phyloP scores from a whole-genome alignment of 1,140 invertebrate species.

The Euwallacea fornicatus region DNA sequence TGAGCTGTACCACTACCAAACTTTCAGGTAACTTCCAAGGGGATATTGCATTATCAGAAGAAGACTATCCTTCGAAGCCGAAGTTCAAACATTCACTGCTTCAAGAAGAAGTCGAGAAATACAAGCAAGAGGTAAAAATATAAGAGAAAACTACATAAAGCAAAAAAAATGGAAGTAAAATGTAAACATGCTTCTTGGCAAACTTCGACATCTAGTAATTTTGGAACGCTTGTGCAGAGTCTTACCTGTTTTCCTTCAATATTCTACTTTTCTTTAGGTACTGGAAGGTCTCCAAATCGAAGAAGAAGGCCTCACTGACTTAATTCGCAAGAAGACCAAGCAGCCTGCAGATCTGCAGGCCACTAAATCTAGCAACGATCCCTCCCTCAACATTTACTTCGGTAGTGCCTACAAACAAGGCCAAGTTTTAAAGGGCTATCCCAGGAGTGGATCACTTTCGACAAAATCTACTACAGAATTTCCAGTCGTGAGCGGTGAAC shows the following conservation, averaged over 20 bases:
- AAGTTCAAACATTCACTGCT: constrained; percentile 58
- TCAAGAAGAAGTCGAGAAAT: constrained; percentile 72
- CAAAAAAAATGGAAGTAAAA: background rate
- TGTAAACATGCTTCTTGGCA: too few species aligned
- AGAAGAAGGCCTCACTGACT: constrained; percentile 75
- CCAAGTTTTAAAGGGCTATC: constrained; percentile 41
- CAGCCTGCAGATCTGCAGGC: constrained; percentile 53
- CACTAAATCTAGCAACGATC: constrained; percentile 58
- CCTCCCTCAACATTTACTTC: constrained; percentile 43
- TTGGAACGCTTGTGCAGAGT: background rate
- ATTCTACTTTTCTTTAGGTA: constrained; percentile 49
- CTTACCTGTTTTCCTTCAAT: background rate
- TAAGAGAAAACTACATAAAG: too few species aligned
- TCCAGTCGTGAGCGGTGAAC: too few species aligned
- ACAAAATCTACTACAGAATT: too few species aligned
- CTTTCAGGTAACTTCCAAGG: constrained; percentile 73
- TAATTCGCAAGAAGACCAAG: constrained; percentile 66
- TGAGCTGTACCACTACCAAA: background rate
- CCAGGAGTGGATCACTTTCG: background rate
- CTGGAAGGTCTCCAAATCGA: constrained; percentile 79
- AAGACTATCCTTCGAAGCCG: constrained; percentile 58
- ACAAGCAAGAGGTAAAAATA: constrained; percentile 65
- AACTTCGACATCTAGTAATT: background rate
- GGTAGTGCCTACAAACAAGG: constrained; percentile 35
- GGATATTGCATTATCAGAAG: constrained; percentile 76